Evolutionary conservation across 2,888 invertebrate species (phyloP).

Genomic region (Caenorhabditis angaria): DNA sequence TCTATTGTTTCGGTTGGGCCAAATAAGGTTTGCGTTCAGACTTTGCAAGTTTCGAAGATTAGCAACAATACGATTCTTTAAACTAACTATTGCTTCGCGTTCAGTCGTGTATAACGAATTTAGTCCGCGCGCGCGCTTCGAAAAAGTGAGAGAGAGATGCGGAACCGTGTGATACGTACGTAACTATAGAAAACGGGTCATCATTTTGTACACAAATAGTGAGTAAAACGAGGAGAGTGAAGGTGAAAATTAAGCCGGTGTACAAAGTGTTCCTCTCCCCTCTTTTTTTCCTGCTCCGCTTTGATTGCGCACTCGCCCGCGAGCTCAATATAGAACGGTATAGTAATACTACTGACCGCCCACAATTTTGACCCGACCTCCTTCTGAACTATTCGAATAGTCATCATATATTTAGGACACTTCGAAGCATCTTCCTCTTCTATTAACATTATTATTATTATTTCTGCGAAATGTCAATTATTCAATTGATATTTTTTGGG

Average conservation of each 20-base stretch:
- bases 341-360: constrained; percentile 4
- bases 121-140: not conserved
- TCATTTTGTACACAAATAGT: not conserved
- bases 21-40: constrained; percentile 1
- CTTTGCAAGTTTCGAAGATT: constrained; percentile 2
- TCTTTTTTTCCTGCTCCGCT: not conserved
- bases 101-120: constrained; percentile 4
- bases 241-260: not conserved
- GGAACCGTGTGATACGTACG: not conserved
- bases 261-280: not conserved
- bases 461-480: not conserved
- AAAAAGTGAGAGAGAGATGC: no score
- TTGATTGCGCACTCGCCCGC: not conserved
- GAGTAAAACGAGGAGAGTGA: not conserved
- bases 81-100: constrained; percentile 3
- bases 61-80: constrained; percentile 1
- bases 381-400: not conserved
- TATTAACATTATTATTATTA: not conserved
- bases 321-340: constrained; percentile 1
- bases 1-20: not conserved
- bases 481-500: not conserved
- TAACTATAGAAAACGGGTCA: not conserved
- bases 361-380: not conserved
- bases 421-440: not conserved
- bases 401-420: not conserved